Evolutionary conservation across 2,888 invertebrate genomes (phyloP).

Genomic region (Xylota sylvarum): DNA sequence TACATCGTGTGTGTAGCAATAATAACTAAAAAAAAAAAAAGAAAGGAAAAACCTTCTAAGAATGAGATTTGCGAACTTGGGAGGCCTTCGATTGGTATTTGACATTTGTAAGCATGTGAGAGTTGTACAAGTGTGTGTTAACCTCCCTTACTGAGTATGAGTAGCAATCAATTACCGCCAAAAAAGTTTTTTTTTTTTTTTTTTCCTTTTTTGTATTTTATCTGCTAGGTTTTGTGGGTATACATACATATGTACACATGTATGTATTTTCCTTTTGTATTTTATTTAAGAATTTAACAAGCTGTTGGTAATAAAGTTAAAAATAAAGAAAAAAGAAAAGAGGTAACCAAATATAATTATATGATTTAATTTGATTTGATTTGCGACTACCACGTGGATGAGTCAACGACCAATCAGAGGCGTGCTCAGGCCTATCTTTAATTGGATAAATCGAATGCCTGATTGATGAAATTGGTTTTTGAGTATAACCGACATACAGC

Average conservation of each 20-base stretch:
- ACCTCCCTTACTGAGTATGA: background rate
- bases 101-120: background rate
- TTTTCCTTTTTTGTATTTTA: no score
- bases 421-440: background rate
- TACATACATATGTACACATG: background rate
- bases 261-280: background rate
- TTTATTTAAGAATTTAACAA: no score
- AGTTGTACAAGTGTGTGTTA: background rate
- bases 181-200: background rate
- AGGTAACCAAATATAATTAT: no score
- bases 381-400: background rate
- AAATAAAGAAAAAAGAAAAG: no score
- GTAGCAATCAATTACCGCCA: constrained; percentile 42
- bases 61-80: background rate
- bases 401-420: background rate
- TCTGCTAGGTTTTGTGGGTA: background rate
- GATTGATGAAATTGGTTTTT: constrained; percentile 8
- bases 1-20: background rate
- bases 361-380: background rate
- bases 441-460: background rate
- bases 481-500: background rate
- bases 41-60: background rate
- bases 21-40: constrained; percentile 5
- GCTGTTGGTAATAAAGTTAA: no score
- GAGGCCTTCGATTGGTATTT: background rate